Percentiles rank a stretch among this genome's conserved stretches.
Conservation (phyloP, 1,140 invertebrate genomes). For the Drosophila serrata region DNA sequence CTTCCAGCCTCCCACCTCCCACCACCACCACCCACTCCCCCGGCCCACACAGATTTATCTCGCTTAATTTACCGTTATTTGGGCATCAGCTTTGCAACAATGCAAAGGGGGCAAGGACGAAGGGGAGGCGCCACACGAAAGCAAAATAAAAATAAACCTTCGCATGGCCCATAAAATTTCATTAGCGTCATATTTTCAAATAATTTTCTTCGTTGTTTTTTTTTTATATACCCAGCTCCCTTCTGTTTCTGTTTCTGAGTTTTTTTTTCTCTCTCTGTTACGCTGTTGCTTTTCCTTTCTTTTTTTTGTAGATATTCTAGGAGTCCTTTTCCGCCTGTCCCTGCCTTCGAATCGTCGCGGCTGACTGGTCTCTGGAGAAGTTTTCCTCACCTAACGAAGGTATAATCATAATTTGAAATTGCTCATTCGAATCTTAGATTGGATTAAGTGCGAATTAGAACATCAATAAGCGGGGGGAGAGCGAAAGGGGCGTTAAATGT, state of each 20-base stretch:
- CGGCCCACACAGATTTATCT: slow-evolving; percentile 75
- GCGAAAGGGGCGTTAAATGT: slow-evolving; percentile 55
- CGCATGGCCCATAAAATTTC: slow-evolving; percentile 83
- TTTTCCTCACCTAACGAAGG: slow-evolving; percentile 58
- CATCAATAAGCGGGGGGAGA: slow-evolving; percentile 73
- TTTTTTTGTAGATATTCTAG: slow-evolving; percentile 55
- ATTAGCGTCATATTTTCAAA: slow-evolving; percentile 84
- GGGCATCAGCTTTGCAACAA: slow-evolving; percentile 79
- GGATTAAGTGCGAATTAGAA: slow-evolving; percentile 83
- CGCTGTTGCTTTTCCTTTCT: slow-evolving; percentile 44
- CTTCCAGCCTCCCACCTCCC: not conserved
- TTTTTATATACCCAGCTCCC: slow-evolving; percentile 2
- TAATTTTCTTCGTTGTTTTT: slow-evolving; percentile 78
- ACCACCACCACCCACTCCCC: slow-evolving; percentile 5
- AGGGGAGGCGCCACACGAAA: slow-evolving; percentile 50
- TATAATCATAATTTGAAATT: slow-evolving; percentile 84
- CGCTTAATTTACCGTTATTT: slow-evolving; percentile 82
- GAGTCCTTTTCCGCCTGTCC: slow-evolving; percentile 36
- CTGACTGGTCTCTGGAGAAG: slow-evolving; percentile 69
- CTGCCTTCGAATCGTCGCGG: slow-evolving; percentile 59
- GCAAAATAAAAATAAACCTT: slow-evolving; percentile 83
- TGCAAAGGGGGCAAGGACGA: slow-evolving; percentile 27
- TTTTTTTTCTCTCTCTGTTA: slow-evolving; percentile 42
- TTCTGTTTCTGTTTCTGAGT: slow-evolving; percentile 31
- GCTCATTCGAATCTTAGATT: slow-evolving; percentile 84